Evolutionary conservation across 2,113 vertebrate genomes (phyloP), one percentile per base, ranked within the genome.

Genomic region (Mormyrus lacerda): DNA sequence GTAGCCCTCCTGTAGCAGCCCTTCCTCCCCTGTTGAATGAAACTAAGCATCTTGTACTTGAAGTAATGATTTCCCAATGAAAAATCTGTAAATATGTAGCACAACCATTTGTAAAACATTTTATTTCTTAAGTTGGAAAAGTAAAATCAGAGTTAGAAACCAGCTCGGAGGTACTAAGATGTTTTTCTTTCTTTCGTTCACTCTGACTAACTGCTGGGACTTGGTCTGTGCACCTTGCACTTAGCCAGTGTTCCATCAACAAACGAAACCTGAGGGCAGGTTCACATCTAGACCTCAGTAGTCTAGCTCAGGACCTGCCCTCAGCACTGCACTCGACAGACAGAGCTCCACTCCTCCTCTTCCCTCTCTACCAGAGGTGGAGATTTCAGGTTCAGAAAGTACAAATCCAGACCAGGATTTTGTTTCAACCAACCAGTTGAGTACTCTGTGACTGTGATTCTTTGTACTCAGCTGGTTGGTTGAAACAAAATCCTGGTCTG

Each of bases 61-160:
- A 89, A 87, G 73, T 89, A 50, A 89, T 90, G 90, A 85, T 61
- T 89, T 65, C 47, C 84, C 84, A 87, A 85, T 90, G 88, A 87
- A 48, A 53, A 90, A 85, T n/a, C 44, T 90, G 88, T 89, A 89
- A 53, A 89, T 89, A 89, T 90, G 90, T 90, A 90, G 90, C 83
- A 87, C 87, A 86, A 84, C 85, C 48, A 76, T 87, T 87, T 87
- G 82, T 89, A 90, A 89, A 90, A 35, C 61, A 58, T 84, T 89
- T 89, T 89, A 88, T 90, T 88, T 53, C 51, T 44, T 50, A 84
- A 79, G 39, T 87, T 89, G 44, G 3, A 69, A 84, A 58, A 90
- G 88, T 87, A 89, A 89, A 90, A 79, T 87, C 47, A 87, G 88
- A 89, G 88, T 85, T 85, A 88, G 89, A 89, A 90, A 90, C 85